Base-by-base conservation (phyloP, 1,140 invertebrate species). In the Caerostris extrusa region DNA sequence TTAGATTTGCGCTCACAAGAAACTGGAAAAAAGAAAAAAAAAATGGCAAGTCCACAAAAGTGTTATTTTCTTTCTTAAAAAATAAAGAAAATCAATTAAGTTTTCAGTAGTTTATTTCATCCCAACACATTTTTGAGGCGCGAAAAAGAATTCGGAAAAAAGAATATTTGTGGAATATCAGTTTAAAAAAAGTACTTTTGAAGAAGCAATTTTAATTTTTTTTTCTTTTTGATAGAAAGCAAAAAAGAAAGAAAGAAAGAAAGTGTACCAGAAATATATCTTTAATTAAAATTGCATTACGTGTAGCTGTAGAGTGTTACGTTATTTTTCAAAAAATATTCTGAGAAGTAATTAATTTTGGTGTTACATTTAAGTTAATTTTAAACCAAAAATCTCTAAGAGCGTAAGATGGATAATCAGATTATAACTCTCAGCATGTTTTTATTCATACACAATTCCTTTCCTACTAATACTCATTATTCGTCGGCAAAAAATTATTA, bases 31-130 rank as follows among this genome's bases (percentile, higher is more conserved):
- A 71, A 71, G 19, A 58, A 17, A 2, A 71, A 71, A 71, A 71
- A 71, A 71, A 56, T n/a, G n/a, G 55, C 12, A 85, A 85, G 55
- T 85, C 55, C 82, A 85, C 19, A 57, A 85, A 85, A 85, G 14
- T n/a, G 82, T 55, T 85, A 85, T 57, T 85, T 85, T 85, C 82
- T 85, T 85, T 85, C 56, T 7, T 67, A 56, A 7, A n/a, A 55
- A 83, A 56, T 56, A 56, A 85, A 85, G 57, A 85, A 85, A 85
- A 57, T 85, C 82, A 85, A 85, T 85, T 85, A 85, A 85, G 82
- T 85, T 85, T 85, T 85, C 55, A n/a, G 57, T 55, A 85, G 82
- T 85, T 85, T 85, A 85, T 85, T 85, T 58, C 82, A 57, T 71
- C 50, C 34, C n/a, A 85, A 85, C 14, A 14, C 17, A 19, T 85